Base-by-base conservation (phyloP, 2,113 vertebrate genomes). In the Crypturellus undulatus region DNA sequence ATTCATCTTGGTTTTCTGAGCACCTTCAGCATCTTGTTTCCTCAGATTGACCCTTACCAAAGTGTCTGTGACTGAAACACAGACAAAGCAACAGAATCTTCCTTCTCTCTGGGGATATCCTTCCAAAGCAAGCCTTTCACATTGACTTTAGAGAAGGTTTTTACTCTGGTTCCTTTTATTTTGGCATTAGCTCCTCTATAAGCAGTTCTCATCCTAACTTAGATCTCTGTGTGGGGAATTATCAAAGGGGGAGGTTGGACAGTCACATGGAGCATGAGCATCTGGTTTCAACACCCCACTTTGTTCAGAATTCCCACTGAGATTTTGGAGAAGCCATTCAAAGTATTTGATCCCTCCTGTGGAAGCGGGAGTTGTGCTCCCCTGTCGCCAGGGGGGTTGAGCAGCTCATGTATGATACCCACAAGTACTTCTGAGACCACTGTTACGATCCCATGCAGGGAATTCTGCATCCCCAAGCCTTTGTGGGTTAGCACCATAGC, bases 221-320 rank as follows among this genome's bases (percentile, higher is more conserved):
- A 84, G 58, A 90, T 81, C 76, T 84, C 79, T 78, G 38, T 20
- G 42, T 80, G 69, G 62, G 60, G 60, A 54, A 75, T 69, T 91
- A 80, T 88, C 87, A 88, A 91, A 94, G 82, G 87, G 32, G 87
- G 89, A 91, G 68, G 64, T 54, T 63, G 75, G 78, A 85, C 56
- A 70, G 45, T 38, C 82, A 93, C 32, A 17, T 63, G 47, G 34
- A 90, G 52, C 18, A 77, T 5, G 3, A 92, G 65, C 77, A 84
- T 40, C 67, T 75, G 42, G 47, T 93, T 96, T 90, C 73, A 93
- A 84, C 82, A 86, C 22, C 47, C 86, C 38, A 24, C 12, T 36
- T 58, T 28, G 11, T 45, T 75, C 71, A 56, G 77, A 54, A 82
- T 63, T 84, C 59, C 75, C 63, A 77, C 49, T 59, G 72, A 88